Evolutionary conservation across 2,888 invertebrate genomes (phyloP).

Genomic region (Drosophila helvetica): DNA sequence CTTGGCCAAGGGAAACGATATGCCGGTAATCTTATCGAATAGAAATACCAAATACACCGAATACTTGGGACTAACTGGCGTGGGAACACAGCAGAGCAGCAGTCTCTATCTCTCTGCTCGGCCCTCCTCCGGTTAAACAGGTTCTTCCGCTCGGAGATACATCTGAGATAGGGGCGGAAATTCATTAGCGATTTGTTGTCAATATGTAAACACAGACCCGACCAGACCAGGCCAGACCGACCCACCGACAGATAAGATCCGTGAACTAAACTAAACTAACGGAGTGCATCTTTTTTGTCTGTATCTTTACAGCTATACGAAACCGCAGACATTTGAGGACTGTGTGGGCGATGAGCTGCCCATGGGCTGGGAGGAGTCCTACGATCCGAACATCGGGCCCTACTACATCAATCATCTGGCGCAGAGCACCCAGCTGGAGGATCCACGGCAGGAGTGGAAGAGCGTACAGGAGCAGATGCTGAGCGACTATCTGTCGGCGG

Average conservation of each 20-base stretch:
- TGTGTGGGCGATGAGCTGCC: conserved; percentile 99
- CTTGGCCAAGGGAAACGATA: conserved; percentile 76
- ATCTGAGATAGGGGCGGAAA: conserved; percentile 58
- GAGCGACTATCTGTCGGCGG: conserved; percentile 97
- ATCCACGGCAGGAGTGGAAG: conserved; percentile 98
- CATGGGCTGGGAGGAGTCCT: conserved; percentile 98
- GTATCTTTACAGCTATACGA: conserved; percentile 92
- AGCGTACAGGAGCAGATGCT: conserved; percentile 98
- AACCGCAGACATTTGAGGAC: conserved; percentile 98
- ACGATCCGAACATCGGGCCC: conserved; percentile 96
- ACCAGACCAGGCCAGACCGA: too few species aligned
- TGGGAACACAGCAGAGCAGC: conserved; percentile 62
- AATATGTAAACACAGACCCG: conserved; percentile 55
- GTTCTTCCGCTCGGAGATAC: conserved; percentile 40
- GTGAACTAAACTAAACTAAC: conserved; percentile 15
- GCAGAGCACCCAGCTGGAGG: conserved; percentile 97
- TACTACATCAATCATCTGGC: conserved; percentile 99
- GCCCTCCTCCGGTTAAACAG: not conserved
- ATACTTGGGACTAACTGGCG: conserved; percentile 62
- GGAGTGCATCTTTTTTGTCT: conserved; percentile 7
- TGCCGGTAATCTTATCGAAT: conserved; percentile 80
- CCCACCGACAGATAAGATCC: conserved; percentile 24
- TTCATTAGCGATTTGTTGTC: conserved; percentile 68
- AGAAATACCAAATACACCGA: conserved; percentile 55
- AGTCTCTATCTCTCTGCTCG: too few species aligned